Conservation (phyloP, 2,888 invertebrate genomes). For the Sarcophaga variegata region DNA sequence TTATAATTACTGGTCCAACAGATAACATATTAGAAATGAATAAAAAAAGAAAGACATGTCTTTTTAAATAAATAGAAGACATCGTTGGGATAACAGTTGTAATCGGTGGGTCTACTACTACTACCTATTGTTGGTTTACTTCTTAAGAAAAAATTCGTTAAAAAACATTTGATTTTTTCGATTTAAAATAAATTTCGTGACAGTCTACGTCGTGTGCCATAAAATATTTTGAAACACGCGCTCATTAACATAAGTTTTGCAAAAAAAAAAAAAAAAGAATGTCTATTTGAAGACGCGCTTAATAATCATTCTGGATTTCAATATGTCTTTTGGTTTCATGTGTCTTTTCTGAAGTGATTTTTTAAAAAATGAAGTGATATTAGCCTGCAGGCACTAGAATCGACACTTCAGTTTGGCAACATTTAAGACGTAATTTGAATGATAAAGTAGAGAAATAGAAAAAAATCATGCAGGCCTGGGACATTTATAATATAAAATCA, state of each 20-base stretch:
- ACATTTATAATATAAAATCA: no score
- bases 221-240: neutral
- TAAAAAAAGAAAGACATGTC: no score
- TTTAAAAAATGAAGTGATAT: neutral
- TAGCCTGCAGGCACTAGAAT: neutral
- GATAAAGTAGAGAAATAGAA: no score
- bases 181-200: neutral
- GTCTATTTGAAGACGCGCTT: neutral
- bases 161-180: neutral
- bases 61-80: no score
- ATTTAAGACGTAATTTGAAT: neutral
- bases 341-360: neutral
- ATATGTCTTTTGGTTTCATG: neutral
- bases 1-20: no score
- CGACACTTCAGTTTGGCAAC: neutral
- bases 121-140: no score
- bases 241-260: neutral
- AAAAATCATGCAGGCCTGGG: no score
- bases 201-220: conserved; percentile 4
- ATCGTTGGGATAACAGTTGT: no score
- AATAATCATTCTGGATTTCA: conserved; percentile 1
- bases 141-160: neutral
- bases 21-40: no score
- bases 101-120: no score
- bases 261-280: neutral